These are phyloP conservation scores for Sturnira hondurensis DNA, from an alignment of 2,113 vertebrate species.

Conservation along the genomic window DNA sequence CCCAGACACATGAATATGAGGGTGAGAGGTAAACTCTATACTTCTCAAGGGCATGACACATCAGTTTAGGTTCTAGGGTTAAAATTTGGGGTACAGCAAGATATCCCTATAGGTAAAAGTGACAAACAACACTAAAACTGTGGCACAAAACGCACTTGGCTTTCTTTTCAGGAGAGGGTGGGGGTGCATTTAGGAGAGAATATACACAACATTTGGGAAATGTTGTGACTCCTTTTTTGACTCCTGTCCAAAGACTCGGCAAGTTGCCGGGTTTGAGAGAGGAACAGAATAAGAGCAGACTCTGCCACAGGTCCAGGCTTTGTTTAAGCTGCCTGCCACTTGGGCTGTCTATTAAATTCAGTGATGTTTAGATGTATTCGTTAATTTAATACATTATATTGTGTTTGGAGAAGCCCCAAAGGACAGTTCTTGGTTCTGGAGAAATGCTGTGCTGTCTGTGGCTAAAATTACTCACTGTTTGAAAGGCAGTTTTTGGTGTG, in stretches of 20 bases:
- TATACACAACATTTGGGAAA: neutral
- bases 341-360: neutral
- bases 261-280: neutral
- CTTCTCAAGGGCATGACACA: neutral
- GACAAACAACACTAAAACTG: neutral
- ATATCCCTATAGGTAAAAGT: neutral
- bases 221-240: no score
- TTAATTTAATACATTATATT: neutral
- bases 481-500: constrained; percentile 19
- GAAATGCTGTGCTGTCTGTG: neutral
- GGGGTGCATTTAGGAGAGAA: neutral
- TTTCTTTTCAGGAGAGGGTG: neutral
- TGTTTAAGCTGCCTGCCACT: neutral
- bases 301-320: neutral
- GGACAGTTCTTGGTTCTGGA: neutral
- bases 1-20: neutral
- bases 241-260: neutral
- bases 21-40: neutral
- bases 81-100: neutral
- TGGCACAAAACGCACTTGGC: rapidly evolving
- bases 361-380: neutral
- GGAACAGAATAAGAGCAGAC: neutral
- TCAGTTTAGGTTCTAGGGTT: neutral
- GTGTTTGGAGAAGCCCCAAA: neutral
- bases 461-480: neutral